Conservation (phyloP, 2,888 invertebrate genomes). For the Amphimallon solstitiale region DNA sequence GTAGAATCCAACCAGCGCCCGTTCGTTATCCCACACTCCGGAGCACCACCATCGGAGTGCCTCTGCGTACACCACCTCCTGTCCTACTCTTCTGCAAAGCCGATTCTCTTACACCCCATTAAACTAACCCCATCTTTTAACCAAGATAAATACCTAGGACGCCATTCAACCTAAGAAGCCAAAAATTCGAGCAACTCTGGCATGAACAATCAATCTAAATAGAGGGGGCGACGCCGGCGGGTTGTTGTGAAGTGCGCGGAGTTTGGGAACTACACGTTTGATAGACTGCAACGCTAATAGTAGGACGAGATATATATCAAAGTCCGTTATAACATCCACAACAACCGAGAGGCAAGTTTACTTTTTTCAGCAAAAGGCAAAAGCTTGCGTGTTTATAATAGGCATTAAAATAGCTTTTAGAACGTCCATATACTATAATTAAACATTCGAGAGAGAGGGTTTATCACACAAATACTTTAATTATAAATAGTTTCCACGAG, state of each 20-base stretch:
- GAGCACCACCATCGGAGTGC: not conserved
- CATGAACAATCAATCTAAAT: constrained; percentile 25
- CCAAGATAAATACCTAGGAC: constrained; percentile 12
- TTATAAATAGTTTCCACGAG: too few relatives aligned
- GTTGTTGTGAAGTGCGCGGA: not conserved
- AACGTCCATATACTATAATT: too few relatives aligned
- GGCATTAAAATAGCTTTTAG: too few relatives aligned
- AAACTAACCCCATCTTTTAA: constrained; percentile 14
- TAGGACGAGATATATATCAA: too few relatives aligned
- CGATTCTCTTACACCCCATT: constrained; percentile 22
- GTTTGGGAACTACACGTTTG: too few relatives aligned
- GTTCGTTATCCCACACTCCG: not conserved
- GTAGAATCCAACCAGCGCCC: not conserved
- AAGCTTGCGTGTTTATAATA: too few relatives aligned
- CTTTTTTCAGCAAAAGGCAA: too few relatives aligned
- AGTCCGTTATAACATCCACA: too few relatives aligned
- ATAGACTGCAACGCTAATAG: too few relatives aligned
- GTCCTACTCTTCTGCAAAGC: not conserved
- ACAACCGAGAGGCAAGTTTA: too few relatives aligned
- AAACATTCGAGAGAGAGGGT: too few relatives aligned
- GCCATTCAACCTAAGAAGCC: constrained; percentile 3
- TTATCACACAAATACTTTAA: too few relatives aligned
- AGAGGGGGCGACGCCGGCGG: not conserved
- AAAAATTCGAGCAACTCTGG: constrained; percentile 14
- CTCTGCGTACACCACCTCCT: not conserved